phyloP scores from a whole-genome alignment of 2,113 vertebrate genomes.

The Pleuronectes platessa region DNA sequence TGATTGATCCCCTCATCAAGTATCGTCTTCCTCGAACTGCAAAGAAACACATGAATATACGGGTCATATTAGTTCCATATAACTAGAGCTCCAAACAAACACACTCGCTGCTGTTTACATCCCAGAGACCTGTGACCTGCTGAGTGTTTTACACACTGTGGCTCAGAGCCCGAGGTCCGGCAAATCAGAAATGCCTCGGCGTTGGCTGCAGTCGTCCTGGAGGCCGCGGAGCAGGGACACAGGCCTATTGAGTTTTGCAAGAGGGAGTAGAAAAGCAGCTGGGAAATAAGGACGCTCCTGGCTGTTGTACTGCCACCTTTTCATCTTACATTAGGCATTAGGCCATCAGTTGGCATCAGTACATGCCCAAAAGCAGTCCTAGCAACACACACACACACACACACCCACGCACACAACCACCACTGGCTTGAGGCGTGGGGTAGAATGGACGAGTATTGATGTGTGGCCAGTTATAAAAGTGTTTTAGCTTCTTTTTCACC shows the following conservation, averaged over 20 bases:
- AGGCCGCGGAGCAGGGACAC: constrained; percentile 45
- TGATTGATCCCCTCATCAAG: constrained; percentile 53
- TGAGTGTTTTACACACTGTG: constrained; percentile 43
- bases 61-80: neutral
- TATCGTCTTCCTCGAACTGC: neutral
- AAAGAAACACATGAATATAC: neutral
- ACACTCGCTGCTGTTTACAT: neutral
- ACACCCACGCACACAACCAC: constrained; percentile 34
- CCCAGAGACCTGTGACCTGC: constrained; percentile 15
- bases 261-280: constrained; percentile 59
- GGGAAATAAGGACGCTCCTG: constrained; percentile 60
- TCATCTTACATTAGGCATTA: constrained; percentile 72
- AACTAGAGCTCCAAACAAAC: neutral
- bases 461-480: constrained; percentile 29
- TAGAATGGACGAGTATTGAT: constrained; percentile 29
- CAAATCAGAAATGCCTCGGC: constrained; percentile 56
- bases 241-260: constrained; percentile 43
- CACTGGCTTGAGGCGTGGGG: constrained; percentile 16
- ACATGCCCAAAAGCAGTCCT: constrained; percentile 54
- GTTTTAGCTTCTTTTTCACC: neutral
- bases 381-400: constrained; percentile 31
- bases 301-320: constrained; percentile 71
- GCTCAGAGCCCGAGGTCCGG: constrained; percentile 44
- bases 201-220: constrained; percentile 42
- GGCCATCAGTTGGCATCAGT: constrained; percentile 64